phyloP scores from a whole-genome alignment of 2,113 vertebrate species.

The Alligator mississippiensis region DNA sequence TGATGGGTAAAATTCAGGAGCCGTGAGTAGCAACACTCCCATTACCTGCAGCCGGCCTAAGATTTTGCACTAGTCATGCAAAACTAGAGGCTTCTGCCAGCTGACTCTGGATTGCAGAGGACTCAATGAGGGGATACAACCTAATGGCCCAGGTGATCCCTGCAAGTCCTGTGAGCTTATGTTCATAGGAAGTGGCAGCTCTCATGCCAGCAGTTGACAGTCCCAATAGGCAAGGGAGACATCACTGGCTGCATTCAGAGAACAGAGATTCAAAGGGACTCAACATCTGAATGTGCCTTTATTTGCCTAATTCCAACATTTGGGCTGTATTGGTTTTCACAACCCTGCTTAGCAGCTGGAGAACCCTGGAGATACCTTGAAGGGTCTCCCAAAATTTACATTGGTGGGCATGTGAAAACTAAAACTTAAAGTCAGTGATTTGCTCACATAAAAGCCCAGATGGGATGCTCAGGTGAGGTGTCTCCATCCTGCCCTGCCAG shows the following conservation, averaged over 20 bases:
- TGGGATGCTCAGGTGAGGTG: no score
- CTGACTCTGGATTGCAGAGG: rapidly evolving
- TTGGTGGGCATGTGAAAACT: no score
- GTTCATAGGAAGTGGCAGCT: no score
- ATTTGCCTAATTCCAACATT: neutral
- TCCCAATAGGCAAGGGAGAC: neutral
- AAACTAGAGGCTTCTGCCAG: neutral
- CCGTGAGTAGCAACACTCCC: no score
- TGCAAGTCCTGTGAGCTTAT: no score
- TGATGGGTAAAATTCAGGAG: no score
- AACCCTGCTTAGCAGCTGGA: rapidly evolving
- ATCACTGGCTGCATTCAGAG: neutral
- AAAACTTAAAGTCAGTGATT: no score
- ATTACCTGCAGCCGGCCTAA: no score
- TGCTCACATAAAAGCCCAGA: no score
- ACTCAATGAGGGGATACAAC: neutral
- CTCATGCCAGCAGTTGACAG: neutral
- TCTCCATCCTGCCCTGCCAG: no score
- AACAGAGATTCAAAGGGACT: neutral
- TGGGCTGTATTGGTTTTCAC: neutral
- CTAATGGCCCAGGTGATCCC: no score
- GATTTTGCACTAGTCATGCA: neutral
- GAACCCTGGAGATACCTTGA: neutral
- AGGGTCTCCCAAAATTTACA: neutral
- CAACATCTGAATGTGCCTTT: neutral